phyloP scores from a whole-genome alignment of 2,888 invertebrate genomes.

The Chrysolina oricalcia region DNA sequence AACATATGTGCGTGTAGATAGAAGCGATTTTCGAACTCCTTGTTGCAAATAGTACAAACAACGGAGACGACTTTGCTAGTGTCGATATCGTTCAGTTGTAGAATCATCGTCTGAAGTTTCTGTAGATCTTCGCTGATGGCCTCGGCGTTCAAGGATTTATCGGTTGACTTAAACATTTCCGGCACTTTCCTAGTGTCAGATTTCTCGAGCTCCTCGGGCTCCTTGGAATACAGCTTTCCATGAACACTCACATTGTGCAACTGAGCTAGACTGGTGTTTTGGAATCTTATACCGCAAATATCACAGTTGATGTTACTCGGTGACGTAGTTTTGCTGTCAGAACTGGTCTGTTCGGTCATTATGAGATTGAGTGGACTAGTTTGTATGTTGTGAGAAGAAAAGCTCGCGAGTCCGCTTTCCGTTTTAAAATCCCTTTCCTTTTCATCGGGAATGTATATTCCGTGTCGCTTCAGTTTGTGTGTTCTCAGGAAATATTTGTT shows the following conservation, averaged over 20 bases:
- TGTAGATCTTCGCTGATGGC: conserved; percentile 89
- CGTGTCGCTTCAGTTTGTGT: conserved; percentile 95
- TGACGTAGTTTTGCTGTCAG: conserved; percentile 72
- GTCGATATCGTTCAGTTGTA: conserved; percentile 88
- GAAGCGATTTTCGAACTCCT: conserved; percentile 82
- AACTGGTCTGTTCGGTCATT: conserved; percentile 78
- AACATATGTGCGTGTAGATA: conserved; percentile 81
- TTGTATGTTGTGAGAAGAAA: conserved; percentile 73
- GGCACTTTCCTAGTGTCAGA: conserved; percentile 49
- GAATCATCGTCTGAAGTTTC: conserved; percentile 92
- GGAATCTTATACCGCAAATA: conserved; percentile 73
- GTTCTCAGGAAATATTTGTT: conserved; percentile 94
- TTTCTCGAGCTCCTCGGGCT: conserved; percentile 62
- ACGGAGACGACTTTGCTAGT: conserved; percentile 73
- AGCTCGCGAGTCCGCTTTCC: conserved; percentile 68
- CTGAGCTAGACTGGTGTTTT: conserved; percentile 71
- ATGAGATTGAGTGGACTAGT: conserved; percentile 87
- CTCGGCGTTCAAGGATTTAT: conserved; percentile 71
- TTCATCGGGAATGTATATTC: conserved; percentile 81
- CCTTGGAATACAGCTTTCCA: conserved; percentile 60
- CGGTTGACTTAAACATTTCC: conserved; percentile 50
- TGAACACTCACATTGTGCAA: conserved; percentile 70
- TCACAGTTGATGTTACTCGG: conserved; percentile 73
- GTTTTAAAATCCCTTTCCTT: conserved; percentile 68
- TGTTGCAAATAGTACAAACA: conserved; percentile 81